Conservation (phyloP, 2,113 vertebrate species). For the Pterocles burchelli region DNA sequence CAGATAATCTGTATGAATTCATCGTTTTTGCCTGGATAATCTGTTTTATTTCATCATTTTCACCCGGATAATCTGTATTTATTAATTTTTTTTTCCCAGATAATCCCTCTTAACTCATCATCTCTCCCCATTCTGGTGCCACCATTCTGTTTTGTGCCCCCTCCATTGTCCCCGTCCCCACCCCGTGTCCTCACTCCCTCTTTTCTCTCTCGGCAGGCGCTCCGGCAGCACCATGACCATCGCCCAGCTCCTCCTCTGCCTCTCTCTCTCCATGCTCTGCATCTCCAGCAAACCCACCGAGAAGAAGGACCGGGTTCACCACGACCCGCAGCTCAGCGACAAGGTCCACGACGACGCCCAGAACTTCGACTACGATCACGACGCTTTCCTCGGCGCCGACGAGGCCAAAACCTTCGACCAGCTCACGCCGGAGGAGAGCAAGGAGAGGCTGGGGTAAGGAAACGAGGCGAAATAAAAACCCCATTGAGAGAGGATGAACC, state of each 20-base stretch:
- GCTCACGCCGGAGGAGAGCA: conserved; percentile 91
- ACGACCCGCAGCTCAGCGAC: conserved; percentile 83
- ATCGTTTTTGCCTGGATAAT: no score
- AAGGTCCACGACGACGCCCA: conserved; percentile 87
- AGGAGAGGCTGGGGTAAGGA: conserved; percentile 91
- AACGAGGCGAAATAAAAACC: neutral
- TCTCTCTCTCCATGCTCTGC: conserved; percentile 78
- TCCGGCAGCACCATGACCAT: conserved; percentile 69
- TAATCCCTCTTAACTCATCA: no score
- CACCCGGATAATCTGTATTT: neutral
- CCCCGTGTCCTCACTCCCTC: rapidly evolving
- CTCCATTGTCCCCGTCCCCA: no score
- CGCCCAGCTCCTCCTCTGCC: conserved; percentile 76
- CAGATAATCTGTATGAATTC: no score
- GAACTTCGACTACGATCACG: conserved; percentile 96
- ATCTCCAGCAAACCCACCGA: conserved; percentile 87
- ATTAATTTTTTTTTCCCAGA: no score
- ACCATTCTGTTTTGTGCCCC: neutral
- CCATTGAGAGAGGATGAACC: neutral
- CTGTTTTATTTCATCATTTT: neutral
- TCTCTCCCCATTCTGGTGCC: neutral
- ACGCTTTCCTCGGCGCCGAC: conserved; percentile 89
- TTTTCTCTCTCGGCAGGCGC: neutral
- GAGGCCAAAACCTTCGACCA: conserved; percentile 90
- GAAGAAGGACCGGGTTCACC: conserved; percentile 86